Base-by-base conservation (phyloP, 2,113 vertebrate species). In the Strix uralensis region DNA sequence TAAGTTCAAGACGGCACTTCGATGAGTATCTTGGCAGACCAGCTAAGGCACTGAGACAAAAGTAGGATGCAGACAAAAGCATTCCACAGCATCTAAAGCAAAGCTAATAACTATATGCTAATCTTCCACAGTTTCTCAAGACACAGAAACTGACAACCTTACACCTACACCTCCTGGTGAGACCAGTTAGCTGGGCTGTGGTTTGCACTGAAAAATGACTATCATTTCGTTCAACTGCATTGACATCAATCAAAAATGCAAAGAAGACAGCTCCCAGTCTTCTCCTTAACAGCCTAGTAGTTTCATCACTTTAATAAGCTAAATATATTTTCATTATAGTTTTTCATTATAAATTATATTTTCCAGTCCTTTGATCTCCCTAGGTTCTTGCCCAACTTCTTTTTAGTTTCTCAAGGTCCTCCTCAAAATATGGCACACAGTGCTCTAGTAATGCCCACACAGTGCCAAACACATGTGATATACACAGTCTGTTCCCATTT, bases 171-270 rank as follows among this genome's bases (percentile, higher is more conserved):
- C 52, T 86, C 65, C 52, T 65, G 61, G 67, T 52, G 10, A 91
- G 30, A 83, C 18, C 81, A 58, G 47, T 26, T 42, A 71, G 44
- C 27, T 65, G 58, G 36, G 66, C 51, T 79, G 25, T 34, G 52
- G 30, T 32, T 52, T 25, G 3, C 57, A 49, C 34, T 88, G 66
- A 52, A 86, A 93, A 90, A 90, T 3, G 1, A 72, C 29, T 26
- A 46, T 40, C 34, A 57, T 26, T 73, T 75, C 61, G 11, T 67
- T 81, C 70, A 84, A 67, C 52, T 89, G 57, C 61, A 81, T 0
- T 30, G 44, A 44, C 38, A 96, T 89, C 52, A 36, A 90, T 79
- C 81, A 95, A 79, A 84, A 91, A 52, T 14, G n/a, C 49, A 86
- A 90, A 73, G 42, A 73, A 27, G n/a, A 80, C 66, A 94, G 83